Evolutionary conservation across 2,888 invertebrate species (phyloP), one percentile per base, ranked within the genome.

Genomic region (Ornithoptera priamus): DNA sequence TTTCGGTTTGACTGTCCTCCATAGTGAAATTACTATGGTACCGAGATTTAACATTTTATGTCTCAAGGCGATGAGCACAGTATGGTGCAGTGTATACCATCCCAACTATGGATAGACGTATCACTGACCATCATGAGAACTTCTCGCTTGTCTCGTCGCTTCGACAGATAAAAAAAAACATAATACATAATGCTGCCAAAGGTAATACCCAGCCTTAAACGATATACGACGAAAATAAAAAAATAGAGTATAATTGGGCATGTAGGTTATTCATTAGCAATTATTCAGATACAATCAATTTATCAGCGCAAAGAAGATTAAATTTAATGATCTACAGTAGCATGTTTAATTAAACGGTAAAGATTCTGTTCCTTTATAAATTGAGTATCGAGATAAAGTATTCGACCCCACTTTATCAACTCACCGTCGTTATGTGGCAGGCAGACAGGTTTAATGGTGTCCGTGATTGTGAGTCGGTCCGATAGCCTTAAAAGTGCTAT

Each of bases 361-460:
- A 42, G 56, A 58, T 65, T 58, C 65, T 42, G 57, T 58, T 58
- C 22, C n/a, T 4, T 18, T 59, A 59, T 65, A 58, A 65, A 65
- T 65, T 22, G 22, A 39, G 20, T 57, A 18, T 7, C 22, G 57
- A 59, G 22, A 59, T 22, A 58, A 24, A 60, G 36, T 30, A 36
- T 36, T 36, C 36, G 60, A 58, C 15, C 8, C 6, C 36, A 18
- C n/a, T n/a, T 39, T 8, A 58, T 62, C 15, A 56, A 66, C 80
- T 76, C 75, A 95, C 96, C 95, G 86, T 93, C 93, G 65, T 86
- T 82, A 69, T 93, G 94, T 5, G 97, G 97, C 75, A 98, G 86
- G 81, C 98, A 97, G 72, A 97, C 95, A 0, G 97, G 97, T 66
- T 96, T 94, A 68, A 97, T 95, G 58, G 94, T 94, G 71, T 96